These are phyloP conservation scores for Cosmorhoe ocellata DNA, from an alignment of 2,888 invertebrate genomes.

Conservation along the genomic window DNA sequence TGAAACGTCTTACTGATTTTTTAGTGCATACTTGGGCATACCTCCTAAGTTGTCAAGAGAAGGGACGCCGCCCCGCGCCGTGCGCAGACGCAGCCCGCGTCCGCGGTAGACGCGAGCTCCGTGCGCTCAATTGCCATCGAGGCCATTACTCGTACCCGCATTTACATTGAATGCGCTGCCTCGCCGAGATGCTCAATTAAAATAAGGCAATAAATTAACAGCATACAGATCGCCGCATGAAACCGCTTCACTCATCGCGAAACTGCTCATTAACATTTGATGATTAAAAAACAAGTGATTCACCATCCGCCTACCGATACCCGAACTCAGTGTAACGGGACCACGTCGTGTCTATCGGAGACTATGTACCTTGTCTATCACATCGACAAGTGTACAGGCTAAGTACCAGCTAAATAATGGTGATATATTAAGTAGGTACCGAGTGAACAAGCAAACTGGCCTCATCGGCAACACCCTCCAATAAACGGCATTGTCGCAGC, in stretches of 20 bases:
- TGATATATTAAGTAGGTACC: too few relatives aligned
- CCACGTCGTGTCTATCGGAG: too few relatives aligned
- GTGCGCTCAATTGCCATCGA: constrained; percentile 55
- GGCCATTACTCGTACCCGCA: constrained; percentile 68
- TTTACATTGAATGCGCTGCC: constrained; percentile 77
- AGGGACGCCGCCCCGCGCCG: too few relatives aligned
- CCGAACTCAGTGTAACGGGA: too few relatives aligned
- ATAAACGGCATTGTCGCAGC: not conserved
- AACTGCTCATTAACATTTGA: constrained; percentile 16
- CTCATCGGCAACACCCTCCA: not conserved
- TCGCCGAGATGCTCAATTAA: constrained; percentile 68
- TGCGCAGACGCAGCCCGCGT: not conserved
- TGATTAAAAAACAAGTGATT: not conserved
- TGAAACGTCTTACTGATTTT: too few relatives aligned
- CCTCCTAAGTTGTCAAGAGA: too few relatives aligned
- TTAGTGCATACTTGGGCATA: too few relatives aligned
- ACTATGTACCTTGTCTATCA: too few relatives aligned
- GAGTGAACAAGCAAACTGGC: too few relatives aligned
- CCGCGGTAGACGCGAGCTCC: constrained; percentile 5
- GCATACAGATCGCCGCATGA: constrained; percentile 39
- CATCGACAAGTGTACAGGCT: too few relatives aligned
- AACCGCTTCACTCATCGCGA: constrained; percentile 26
- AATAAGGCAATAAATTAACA: constrained; percentile 74
- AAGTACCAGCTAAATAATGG: too few relatives aligned
- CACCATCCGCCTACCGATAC: too few relatives aligned